Evolutionary conservation across 1,140 invertebrate genomes (phyloP), one percentile per base, ranked within the genome.

Genomic region (Capitella teleta): DNA sequence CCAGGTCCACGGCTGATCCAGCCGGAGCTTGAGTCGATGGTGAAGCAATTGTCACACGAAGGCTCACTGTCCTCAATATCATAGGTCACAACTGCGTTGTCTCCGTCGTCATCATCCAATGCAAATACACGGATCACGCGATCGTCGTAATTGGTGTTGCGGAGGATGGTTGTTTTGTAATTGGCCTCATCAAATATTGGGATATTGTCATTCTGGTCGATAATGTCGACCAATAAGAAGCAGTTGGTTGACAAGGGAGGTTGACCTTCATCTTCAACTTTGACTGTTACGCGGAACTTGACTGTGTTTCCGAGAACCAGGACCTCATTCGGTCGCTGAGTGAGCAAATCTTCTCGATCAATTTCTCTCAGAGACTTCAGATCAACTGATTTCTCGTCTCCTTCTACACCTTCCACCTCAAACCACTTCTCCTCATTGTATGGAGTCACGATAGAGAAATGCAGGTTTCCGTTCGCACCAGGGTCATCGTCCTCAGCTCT

Each of bases 181-280:
- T 8, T 30, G 0, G 12, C 18, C 16, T 49, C 32, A 37, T 53
- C 52, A 43, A 53, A 49, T 19, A 18, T 23, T 14, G 52, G 52
- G 14, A n/a, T 3, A 4, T 53, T 49, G n/a, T 53, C 45, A 25
- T 53, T 53, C 5, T 42, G 28, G 19, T 47, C 45, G 21, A 49
- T 16, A 30, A 53, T 53, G 16, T 28, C 36, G n/a, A 53, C 52
- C 28, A 53, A 41, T 12, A 53, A 18, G 47, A 53, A 40, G 21
- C 52, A 53, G 30, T 43, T 28, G 16, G 52, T 34, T 4, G 52
- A 26, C 1, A 53, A 30, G 21, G 16, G 21, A 14, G 52, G 52
- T 34, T 14, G 41, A 12, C 52, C 52, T 12, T 42, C 44, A 30
- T 53, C 52, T 23, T 28, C 14, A 2, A 44, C 38, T 19, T 19